A percentile compares a stretch with the other conserved stretches of the same genome.
phyloP scores from a whole-genome alignment of 2,888 invertebrate species.

The Dichetophora obliterata region DNA sequence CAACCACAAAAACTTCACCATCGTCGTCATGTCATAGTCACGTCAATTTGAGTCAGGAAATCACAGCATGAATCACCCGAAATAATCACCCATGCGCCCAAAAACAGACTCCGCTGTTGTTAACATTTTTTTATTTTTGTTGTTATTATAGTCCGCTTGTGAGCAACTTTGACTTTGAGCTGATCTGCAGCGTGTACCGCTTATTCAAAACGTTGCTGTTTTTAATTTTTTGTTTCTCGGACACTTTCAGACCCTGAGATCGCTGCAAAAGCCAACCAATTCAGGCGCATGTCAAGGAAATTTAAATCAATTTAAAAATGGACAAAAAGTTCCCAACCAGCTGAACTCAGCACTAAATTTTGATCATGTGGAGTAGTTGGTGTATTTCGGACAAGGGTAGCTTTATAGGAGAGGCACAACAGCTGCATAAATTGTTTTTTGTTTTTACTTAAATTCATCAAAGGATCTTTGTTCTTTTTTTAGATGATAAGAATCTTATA shows the following conservation, averaged over 20 bases:
- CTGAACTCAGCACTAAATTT: too few relatives aligned
- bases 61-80: constrained; percentile 64
- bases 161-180: constrained; percentile 18
- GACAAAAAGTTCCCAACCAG: neutral
- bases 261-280: constrained; percentile 48
- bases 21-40: constrained; percentile 62
- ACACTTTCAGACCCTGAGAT: neutral
- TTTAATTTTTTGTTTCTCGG: constrained; percentile 13
- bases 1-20: constrained; percentile 17
- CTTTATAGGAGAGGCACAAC: too few relatives aligned
- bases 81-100: constrained; percentile 40
- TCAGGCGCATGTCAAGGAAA: constrained; percentile 61
- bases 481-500: too few relatives aligned
- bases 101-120: constrained; percentile 4
- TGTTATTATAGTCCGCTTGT: neutral
- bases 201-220: neutral
- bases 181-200: neutral
- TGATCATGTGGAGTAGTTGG: too few relatives aligned
- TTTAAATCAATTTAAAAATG: constrained; percentile 56
- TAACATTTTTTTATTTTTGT: neutral
- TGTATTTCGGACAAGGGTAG: too few relatives aligned
- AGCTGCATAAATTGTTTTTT: too few relatives aligned
- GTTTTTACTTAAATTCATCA: too few relatives aligned
- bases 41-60: constrained; percentile 64
- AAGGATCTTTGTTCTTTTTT: too few relatives aligned